Evolutionary conservation across 2,797 vertebrate species (phyloP).

Genomic region (Trachurus trachurus): DNA sequence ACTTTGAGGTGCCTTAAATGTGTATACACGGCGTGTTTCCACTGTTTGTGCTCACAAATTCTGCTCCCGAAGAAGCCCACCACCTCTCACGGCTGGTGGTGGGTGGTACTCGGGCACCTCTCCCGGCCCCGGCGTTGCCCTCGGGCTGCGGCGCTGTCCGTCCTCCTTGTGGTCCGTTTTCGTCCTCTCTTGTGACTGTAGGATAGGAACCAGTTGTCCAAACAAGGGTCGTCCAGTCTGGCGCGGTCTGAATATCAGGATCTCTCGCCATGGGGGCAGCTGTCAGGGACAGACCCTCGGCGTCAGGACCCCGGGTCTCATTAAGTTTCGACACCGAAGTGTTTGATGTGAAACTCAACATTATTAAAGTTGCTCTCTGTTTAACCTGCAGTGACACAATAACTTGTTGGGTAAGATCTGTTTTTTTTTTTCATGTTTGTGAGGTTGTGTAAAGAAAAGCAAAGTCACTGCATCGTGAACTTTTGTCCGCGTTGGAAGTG

Average conservation of each 20-base stretch:
- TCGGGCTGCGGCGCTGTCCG: conserved; percentile 55
- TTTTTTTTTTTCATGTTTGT: conserved; percentile 21
- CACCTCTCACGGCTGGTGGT: conserved; percentile 25
- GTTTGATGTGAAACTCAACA: conserved; percentile 72
- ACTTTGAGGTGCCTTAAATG: conserved; percentile 71
- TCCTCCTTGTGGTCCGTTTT: conserved; percentile 35
- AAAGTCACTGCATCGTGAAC: background rate
- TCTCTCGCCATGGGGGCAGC: conserved; percentile 75
- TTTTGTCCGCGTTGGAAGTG: background rate
- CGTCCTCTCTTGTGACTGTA: conserved; percentile 54
- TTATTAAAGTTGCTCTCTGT: conserved; percentile 65
- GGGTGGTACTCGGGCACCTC: conserved; percentile 69
- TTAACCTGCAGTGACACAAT: conserved; percentile 41
- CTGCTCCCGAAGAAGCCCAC: conserved; percentile 51
- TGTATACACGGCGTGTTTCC: conserved; percentile 46
- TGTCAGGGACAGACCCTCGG: conserved; percentile 65
- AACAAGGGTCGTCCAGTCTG: conserved; percentile 80
- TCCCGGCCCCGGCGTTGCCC: conserved; percentile 52
- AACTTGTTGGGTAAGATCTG: conserved; percentile 24
- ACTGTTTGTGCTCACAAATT: conserved; percentile 28
- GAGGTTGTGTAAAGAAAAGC: conserved; percentile 2
- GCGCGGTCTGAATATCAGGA: conserved; percentile 68
- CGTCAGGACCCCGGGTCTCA: conserved; percentile 69
- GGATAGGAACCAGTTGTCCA: conserved; percentile 89
- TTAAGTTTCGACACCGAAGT: conserved; percentile 62